A percentile compares a stretch with the other conserved stretches of the same genome.
phyloP scores from a whole-genome alignment of 1,140 invertebrate genomes.

The Drosophila simulans region DNA sequence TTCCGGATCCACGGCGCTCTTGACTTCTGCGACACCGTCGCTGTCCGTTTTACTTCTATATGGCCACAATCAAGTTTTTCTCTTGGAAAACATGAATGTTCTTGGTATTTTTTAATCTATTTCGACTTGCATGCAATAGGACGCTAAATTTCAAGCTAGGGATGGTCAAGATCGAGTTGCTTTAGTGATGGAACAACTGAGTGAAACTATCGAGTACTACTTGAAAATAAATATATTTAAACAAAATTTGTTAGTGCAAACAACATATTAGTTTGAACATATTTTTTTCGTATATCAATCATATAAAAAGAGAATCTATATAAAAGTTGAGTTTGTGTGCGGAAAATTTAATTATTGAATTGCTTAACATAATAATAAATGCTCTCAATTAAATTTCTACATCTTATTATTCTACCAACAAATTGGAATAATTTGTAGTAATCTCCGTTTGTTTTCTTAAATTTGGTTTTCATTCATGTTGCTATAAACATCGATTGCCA shows the following conservation, averaged over 20 bases:
- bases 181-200: background rate
- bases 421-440: no score
- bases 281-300: no score
- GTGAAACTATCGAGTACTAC: background rate
- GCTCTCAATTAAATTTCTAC: no score
- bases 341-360: no score
- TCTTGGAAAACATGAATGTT: background rate
- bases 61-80: background rate
- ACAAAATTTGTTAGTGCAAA: no score
- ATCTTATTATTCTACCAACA: no score
- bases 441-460: background rate
- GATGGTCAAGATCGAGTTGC: background rate
- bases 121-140: background rate
- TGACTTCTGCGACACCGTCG: background rate
- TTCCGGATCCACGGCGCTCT: background rate
- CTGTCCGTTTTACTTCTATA: constrained; percentile 14
- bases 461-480: background rate
- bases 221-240: background rate
- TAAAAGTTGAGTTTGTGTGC: no score
- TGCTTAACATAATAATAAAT: no score
- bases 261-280: no score
- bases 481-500: constrained; percentile 20
- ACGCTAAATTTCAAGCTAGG: constrained; percentile 24
- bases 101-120: background rate
- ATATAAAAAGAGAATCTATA: no score